Evolutionary conservation across 2,797 vertebrate genomes (phyloP), one percentile per base, ranked within the genome.

Genomic region (Crocodylus rhombifer): DNA sequence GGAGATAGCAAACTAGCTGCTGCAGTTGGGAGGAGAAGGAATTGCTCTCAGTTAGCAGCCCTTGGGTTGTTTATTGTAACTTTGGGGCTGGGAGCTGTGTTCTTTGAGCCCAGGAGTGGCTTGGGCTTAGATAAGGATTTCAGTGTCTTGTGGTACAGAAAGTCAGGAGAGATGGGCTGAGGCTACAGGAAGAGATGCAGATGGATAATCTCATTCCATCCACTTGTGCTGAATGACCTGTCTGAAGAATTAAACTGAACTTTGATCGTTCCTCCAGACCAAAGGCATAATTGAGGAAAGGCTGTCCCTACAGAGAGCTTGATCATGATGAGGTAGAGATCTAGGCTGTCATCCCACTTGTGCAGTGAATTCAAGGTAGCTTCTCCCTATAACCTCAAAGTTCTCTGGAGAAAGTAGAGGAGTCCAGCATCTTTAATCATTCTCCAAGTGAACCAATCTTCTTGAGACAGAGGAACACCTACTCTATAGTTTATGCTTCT

Each of bases 351-450:
- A 80, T 85, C 64, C 21, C 56, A 87, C 67, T 58, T 33, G 78
- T 88, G 81, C 74, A 80, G 28, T 58, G 1, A 3, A 80, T 36
- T 62, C 77, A 77, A 61, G 30, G 89, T 89, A 51, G 42, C 9
- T 51, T 79, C 33, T 91, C 61, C 18, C 42, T 55, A 69, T 57
- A 56, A 36, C 91, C 64, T 30, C 28, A 33, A 11, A 51, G 42
- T 51, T 51, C 42, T 51, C 42, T 51, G 42, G 42, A 51, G 42
- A 51, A 51, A 51, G 42, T 51, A 51, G 42, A 51, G 42, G 42
- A 51, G 56, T 86, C 93, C 79, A 92, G 56, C 69, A 86, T 28
- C 81, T 92, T 90, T 93, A 84, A 77, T 92, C 77, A 84, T 30
- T 56, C 77, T 92, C 87, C 21, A 91, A 69, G 74, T 56, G 88